phyloP scores from a whole-genome alignment of 35 echinoderm and acorn worm genomes.

The Holothuria glaberrima region DNA sequence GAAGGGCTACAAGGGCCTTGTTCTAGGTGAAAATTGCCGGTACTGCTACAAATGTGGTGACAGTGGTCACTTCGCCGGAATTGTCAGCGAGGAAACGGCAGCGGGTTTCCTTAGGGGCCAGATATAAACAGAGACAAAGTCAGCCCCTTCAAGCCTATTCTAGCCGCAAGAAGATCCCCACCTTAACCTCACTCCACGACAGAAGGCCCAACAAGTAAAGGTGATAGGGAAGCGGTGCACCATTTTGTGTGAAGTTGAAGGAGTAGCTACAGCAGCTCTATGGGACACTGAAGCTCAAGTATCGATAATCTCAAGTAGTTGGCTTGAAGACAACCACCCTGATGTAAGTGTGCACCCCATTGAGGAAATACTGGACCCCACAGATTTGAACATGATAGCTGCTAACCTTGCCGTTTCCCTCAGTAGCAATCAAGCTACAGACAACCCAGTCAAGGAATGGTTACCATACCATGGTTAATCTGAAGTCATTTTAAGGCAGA shows the following conservation, averaged over 20 bases:
- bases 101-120: not conserved
- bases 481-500: not conserved
- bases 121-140: not conserved
- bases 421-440: not conserved
- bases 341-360: not conserved
- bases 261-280: too few species aligned
- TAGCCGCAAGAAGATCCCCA: too few species aligned
- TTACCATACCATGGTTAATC: not conserved
- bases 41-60: not conserved
- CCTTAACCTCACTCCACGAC: too few species aligned
- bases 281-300: conserved; percentile 72
- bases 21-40: not conserved
- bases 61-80: not conserved
- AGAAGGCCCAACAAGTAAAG: too few species aligned
- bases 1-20: not conserved
- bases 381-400: conserved; percentile 18
- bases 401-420: conserved; percentile 13
- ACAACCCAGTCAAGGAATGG: not conserved
- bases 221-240: too few species aligned
- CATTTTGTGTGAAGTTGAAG: too few species aligned
- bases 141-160: not conserved
- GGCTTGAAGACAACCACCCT: not conserved
- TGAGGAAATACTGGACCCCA: not conserved
- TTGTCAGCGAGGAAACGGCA: conserved; percentile 2
- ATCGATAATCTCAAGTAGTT: conserved; percentile 41